Base-by-base conservation (phyloP, 2,888 invertebrate genomes). In the Clistopyga incitator region DNA sequence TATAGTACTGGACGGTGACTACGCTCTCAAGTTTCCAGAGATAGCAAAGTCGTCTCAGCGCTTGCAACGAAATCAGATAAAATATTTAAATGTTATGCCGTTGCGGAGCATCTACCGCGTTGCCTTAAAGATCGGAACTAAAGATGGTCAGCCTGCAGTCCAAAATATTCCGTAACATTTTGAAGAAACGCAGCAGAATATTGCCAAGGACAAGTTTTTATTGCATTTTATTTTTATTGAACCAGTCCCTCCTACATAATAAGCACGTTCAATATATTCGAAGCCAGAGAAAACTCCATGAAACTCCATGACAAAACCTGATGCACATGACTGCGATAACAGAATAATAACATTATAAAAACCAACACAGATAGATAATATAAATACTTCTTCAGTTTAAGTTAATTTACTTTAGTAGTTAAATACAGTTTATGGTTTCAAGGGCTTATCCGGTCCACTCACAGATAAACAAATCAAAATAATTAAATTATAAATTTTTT, bases 31-130 rank as follows among this genome's bases (percentile, higher is more conserved):
- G 45, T 59, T 45, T 72, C 56, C 71, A 23, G 25, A 25, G 45
- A 72, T 59, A 59, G 71, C 25, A 45, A 42, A 25, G 59, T 56
- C 18, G 45, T 25, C 45, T 71, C 71, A 45, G 71, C 56, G 42
- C n/a, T 56, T 10, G 18, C 10, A n/a, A 25, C 45, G 25, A 25
- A 59, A 72, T 59, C 56, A 45, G 23, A 72, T 72, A 42, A 29
- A 72, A 72, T 72, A 64, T 64, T 29, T 10, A 72, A 72, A 72
- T 72, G 15, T 72, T 45, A 45, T 59, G n/a, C 25, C 13, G 59
- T 45, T 23, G 45, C 38, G 15, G 13, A n/a, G n/a, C 11, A 11
- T 3, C 10, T n/a, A n/a, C 56, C 25, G 25, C 50, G 45, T 45
- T 59, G 59, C 13, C 34, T 45, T 56, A 6, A 0, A 42, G 56